Evolutionary conservation across 2,113 vertebrate genomes (phyloP), one percentile per base, ranked within the genome.

Genomic region (Cynoglossus semilaevis): DNA sequence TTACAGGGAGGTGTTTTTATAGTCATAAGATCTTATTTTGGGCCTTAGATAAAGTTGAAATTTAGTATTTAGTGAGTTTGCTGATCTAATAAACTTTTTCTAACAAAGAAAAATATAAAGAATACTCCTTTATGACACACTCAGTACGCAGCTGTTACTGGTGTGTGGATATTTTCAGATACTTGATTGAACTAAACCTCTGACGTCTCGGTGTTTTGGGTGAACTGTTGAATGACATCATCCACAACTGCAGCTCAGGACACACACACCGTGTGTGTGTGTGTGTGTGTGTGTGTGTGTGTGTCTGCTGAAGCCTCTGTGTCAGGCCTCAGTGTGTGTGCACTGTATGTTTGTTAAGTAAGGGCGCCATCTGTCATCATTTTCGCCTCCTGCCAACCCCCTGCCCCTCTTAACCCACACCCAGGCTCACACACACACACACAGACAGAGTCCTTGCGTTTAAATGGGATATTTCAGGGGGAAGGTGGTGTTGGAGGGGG

Each of bases 361-460:
- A 79, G 79, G 61, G 76, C 69, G 71, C 87, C 87, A 88, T 88
- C 87, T 88, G 87, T 67, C 77, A 71, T 77, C 61, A 29, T 83
- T 53, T 79, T 72, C 72, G 51, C 57, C 68, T 55, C 44, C 62
- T 81, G 84, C 82, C 82, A 87, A 75, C 66, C 69, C 71, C 76
- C 58, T 58, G 19, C 45, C 41, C 48, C 56, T 65, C 19, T 72
- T 74, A 79, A 80, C 72, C 63, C 79, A 59, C 66, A 47, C 70
- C 70, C 73, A 59, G 49, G 43, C 56, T 72, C 69, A 61, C 60
- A 55, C 35, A 72, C 74, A 74, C 65, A 48, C 69, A 61, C 60
- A 55, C 35, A 72, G 71, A 74, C 65, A 48, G 56, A 72, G 60
- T 63, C 59, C 57, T 58, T 56, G 61, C 12, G 9, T 58, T 48